Base-by-base conservation (phyloP, 1,140 invertebrate species). In the Paracyclopina nana region DNA sequence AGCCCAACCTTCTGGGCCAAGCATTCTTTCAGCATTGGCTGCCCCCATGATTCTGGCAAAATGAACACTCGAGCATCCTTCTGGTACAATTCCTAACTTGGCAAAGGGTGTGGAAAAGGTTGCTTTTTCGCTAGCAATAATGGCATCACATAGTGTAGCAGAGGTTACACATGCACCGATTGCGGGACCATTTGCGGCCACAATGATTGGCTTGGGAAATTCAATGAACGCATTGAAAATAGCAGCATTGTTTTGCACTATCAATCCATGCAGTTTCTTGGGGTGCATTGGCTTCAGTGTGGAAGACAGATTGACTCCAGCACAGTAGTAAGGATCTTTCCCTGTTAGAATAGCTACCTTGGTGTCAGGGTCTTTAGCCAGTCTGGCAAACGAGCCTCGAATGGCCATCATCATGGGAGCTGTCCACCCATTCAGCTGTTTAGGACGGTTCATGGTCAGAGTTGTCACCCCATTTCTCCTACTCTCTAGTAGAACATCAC, bases 151-250 rank as follows among this genome's bases (percentile, higher is more conserved):
- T 6, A 44, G 8, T 4, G 50, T 44, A n/a, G 50, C 50, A 6
- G 50, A 44, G 18, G 50, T 52, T 2, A 52, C 50, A 4, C 38
- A 46, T 6, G 50, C 50, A 9, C 50, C 50, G 11, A 52, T 52
- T 14, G 50, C 50, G 11, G 38, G 50, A 3, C 50, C 50, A 40
- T 52, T 52, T n/a, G 31, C 22, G 16, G 50, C 50, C 6, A 52
- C 43, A 9, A 52, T 14, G 26, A 52, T 42, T 1, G 50, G 50
- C 22, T 52, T 52, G 34, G 50, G 50, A 45, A 52, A 52, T 6
- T 50, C 30, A 16, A 52, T 11, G 14, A 52, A 52, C 2, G 50
- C 41, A 22, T 52, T 27, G 27, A 52, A 52, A 2, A 52, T 14
- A 2, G n/a, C 20, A 16, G 43, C 16, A 45, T 52, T 52, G 28